phyloP scores from a whole-genome alignment of 2,113 vertebrate species.

The Embiotoca jacksoni region DNA sequence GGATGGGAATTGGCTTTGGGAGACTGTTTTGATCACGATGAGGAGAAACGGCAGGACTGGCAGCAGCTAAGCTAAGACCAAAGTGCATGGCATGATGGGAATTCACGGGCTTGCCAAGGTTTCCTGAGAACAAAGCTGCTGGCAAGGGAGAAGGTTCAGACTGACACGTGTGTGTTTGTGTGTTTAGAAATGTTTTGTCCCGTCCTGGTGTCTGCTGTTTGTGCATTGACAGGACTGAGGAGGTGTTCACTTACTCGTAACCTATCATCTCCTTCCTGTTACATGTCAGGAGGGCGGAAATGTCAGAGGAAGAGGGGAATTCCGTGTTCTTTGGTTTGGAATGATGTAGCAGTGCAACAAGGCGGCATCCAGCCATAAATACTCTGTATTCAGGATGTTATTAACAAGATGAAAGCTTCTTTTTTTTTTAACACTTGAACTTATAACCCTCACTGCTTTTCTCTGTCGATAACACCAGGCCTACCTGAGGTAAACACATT shows the following conservation, averaged over 20 bases:
- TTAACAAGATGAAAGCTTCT: constrained; percentile 52
- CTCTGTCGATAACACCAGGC: constrained; percentile 8
- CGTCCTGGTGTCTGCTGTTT: constrained; percentile 7
- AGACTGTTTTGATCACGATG: constrained; percentile 54
- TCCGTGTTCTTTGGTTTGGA: constrained; percentile 53
- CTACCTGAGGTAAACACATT: constrained; percentile 21
- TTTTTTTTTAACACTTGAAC: not conserved
- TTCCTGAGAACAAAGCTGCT: constrained; percentile 46
- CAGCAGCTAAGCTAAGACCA: constrained; percentile 25
- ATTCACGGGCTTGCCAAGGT: constrained; percentile 52
- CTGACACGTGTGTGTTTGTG: constrained; percentile 2
- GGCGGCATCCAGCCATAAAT: constrained; percentile 51
- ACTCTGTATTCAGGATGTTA: constrained; percentile 68
- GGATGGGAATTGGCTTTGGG: constrained; percentile 73
- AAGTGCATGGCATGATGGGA: constrained; percentile 59
- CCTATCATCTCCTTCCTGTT: constrained; percentile 65
- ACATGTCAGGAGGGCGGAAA: constrained; percentile 42
- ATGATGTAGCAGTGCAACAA: constrained; percentile 43
- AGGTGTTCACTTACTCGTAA: constrained; percentile 57
- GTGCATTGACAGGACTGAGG: constrained; percentile 15
- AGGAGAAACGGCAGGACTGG: constrained; percentile 32
- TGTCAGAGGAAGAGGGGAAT: constrained; percentile 58
- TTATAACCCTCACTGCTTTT: constrained; percentile 40
- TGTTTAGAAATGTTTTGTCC: not conserved
- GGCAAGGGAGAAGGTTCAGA: constrained; percentile 19